Conservation (phyloP, 2,888 invertebrate species). For the Aphidius colemani region DNA sequence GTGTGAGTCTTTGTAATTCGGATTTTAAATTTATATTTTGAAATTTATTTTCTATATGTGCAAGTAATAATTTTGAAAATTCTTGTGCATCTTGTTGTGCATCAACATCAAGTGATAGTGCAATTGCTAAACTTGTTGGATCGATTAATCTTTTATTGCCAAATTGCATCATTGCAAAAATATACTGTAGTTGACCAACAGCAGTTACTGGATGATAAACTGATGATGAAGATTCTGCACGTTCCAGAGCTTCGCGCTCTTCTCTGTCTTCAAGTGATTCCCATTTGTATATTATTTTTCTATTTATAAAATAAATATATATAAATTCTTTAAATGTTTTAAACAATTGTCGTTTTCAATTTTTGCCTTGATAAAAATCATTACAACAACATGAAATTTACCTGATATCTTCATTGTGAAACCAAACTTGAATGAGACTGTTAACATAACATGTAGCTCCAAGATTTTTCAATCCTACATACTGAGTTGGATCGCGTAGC, state of each 20-base stretch:
- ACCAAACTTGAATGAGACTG: constrained; percentile 69
- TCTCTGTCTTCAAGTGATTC: constrained; percentile 60
- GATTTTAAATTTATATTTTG: constrained; percentile 48
- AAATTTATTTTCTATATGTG: constrained; percentile 64
- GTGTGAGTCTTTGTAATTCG: constrained; percentile 51
- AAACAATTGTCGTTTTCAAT: no score
- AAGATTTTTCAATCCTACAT: constrained; percentile 67
- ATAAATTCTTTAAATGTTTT: not conserved
- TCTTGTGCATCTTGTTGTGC: constrained; percentile 71
- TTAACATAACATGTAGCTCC: constrained; percentile 72
- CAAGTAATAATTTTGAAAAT: constrained; percentile 68
- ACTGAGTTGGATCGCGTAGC: constrained; percentile 59
- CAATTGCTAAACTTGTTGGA: constrained; percentile 65
- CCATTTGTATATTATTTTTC: constrained; percentile 66
- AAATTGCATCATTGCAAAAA: constrained; percentile 67
- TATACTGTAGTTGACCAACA: constrained; percentile 65
- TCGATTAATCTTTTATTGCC: constrained; percentile 64
- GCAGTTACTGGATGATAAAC: constrained; percentile 59
- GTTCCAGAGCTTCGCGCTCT: constrained; percentile 45
- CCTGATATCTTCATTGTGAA: constrained; percentile 66
- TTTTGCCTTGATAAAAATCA: no score
- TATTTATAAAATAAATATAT: constrained; percentile 31
- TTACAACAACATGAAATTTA: constrained; percentile 33
- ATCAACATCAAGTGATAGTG: constrained; percentile 64
- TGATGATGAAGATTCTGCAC: constrained; percentile 40